These are phyloP conservation scores for Autographa pulchrina DNA, from an alignment of 2,888 invertebrate genomes.

Conservation along the genomic window DNA sequence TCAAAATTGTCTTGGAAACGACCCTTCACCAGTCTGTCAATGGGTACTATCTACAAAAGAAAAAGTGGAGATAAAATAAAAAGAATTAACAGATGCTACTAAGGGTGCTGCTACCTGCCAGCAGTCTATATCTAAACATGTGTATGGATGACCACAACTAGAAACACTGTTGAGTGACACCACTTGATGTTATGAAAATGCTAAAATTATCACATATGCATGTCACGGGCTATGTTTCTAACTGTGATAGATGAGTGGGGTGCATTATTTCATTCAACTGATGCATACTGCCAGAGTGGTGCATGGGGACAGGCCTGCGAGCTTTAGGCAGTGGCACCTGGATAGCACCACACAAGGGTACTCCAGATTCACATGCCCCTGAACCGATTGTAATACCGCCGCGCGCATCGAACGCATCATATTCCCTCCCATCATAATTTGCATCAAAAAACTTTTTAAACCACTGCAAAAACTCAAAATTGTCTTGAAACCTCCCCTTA, in stretches of 20 bases:
- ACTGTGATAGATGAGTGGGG: constrained; percentile 65
- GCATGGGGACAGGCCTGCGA: constrained; percentile 71
- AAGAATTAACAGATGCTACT: constrained; percentile 70
- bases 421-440: constrained; percentile 99
- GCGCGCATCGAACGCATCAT: constrained; percentile 97
- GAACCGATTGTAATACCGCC: constrained; percentile 95
- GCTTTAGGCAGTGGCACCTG: constrained; percentile 66
- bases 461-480: constrained; percentile 99
- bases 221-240: constrained; percentile 61
- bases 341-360: constrained; percentile 79
- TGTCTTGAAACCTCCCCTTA: constrained; percentile 99
- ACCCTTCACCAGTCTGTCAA: constrained; percentile 98
- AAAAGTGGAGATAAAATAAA: constrained; percentile 80
- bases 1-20: constrained; percentile 99
- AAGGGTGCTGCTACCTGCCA: constrained; percentile 71
- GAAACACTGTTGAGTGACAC: constrained; percentile 52
- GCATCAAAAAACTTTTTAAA: constrained; percentile 99
- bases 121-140: constrained; percentile 49
- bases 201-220: constrained; percentile 21
- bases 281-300: constrained; percentile 85
- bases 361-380: constrained; percentile 88
- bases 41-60: constrained; percentile 95
- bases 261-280: constrained; percentile 61
- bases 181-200: constrained; percentile 27
- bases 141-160: constrained; percentile 62